Evolutionary conservation across 2,113 vertebrate genomes (phyloP), one percentile per base, ranked within the genome.

Genomic region (Phalacrocorax carbo): DNA sequence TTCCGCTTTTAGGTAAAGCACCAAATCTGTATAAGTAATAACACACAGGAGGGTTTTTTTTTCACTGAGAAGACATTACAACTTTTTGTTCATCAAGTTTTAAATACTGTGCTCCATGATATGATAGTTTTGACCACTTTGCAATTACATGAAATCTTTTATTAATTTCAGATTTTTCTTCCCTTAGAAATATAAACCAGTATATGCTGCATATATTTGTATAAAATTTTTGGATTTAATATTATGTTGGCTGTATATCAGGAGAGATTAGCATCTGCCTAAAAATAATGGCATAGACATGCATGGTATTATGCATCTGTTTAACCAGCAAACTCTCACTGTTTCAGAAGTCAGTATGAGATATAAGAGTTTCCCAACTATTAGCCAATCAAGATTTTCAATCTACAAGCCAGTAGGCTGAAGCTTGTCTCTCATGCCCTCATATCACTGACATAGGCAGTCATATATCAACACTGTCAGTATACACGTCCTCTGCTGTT

Each of bases 1-100:
- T 90, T 86, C 58, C 40, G 38, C 72, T 90, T 87, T 60, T 68
- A 90, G 73, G 55, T 78, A 69, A 92, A 94, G 21, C 40, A 49
- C 32, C 44, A 65, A 82, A 70, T 66, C 72, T 38, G 16, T 86
- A 42, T 65, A 34, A 82, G 52, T 76, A 70, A 85, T 88, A 87
- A 60, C 25, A 29, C 42, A 12, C 11, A 49, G 40, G 49, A 22
- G 18, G 44, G 5, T 29, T 25, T 26, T 51, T 38, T 61, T 15
- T n/a, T 5, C 21, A 15, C 21, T 87, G 61, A 64, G 79, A 70
- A 85, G 23, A 8, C 12, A 36, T 71, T 75, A 11, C 30, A 46
- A 88, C 23, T 86, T 91, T 34, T 17, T 81, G 17, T 54, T 77
- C 58, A 65, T 76, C 71, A 44, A 92, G 78, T 87, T 90, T 85